Evolutionary conservation across 2,888 invertebrate species (phyloP).

Genomic region (Melitaea athalia): DNA sequence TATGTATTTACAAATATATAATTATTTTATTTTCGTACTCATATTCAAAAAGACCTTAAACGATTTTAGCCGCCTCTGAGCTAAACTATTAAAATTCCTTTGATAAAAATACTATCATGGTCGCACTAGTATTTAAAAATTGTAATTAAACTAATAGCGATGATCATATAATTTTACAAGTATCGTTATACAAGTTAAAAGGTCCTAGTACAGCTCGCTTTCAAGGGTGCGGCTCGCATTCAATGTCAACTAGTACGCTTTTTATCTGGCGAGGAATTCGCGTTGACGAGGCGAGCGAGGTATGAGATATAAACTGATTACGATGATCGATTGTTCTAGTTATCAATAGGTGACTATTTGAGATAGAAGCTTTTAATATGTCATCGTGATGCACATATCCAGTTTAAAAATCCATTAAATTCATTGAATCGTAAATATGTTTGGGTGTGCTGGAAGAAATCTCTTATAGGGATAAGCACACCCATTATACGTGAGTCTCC

Average conservation of each 20-base stretch:
- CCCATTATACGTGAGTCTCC: too few relatives aligned
- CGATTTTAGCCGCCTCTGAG: neutral
- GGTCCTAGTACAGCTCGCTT: slow-evolving; percentile 25
- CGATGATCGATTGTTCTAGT: neutral
- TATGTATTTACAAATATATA: too few relatives aligned
- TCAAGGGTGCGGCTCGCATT: slow-evolving; percentile 41
- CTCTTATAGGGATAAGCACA: too few relatives aligned
- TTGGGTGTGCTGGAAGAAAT: too few relatives aligned
- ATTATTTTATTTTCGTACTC: neutral
- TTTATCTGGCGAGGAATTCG: slow-evolving; percentile 36
- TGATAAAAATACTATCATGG: neutral
- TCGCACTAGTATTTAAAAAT: neutral
- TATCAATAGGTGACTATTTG: neutral
- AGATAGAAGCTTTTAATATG: neutral
- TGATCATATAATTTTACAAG: slow-evolving; percentile 10
- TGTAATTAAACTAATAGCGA: neutral
- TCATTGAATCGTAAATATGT: too few relatives aligned
- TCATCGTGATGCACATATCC: too few relatives aligned
- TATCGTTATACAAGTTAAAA: slow-evolving; percentile 29
- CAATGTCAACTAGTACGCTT: slow-evolving; percentile 39
- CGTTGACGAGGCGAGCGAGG: slow-evolving; percentile 36
- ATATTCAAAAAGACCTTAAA: neutral
- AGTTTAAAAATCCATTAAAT: neutral
- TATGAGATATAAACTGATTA: neutral
- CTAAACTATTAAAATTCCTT: neutral